Evolutionary conservation across 2,888 invertebrate species (phyloP), one percentile per base, ranked within the genome.

Genomic region (Apamea crenata): DNA sequence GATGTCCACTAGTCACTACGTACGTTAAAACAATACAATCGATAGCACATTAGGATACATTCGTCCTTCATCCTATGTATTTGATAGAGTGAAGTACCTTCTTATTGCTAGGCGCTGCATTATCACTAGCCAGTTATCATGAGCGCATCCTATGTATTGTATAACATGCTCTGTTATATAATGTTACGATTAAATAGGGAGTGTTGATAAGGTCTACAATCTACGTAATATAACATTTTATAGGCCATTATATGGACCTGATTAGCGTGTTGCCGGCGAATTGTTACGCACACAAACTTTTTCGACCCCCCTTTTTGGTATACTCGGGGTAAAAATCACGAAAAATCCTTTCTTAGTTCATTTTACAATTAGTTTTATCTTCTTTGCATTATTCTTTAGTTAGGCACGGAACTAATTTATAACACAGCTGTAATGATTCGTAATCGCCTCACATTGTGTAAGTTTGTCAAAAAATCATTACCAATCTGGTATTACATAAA

Each of bases 121-220:
- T 85, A 89, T 87, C 87, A 69, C 63, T 53, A 70, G 72, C 32
- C 53, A 47, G 78, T 87, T 84, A 87, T 87, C 77, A 63, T 66
- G 63, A 69, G 66, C 47, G 40, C 70, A 81, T 82, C 80, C 80
- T 74, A 68, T 61, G 63, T 83, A 79, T 83, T 53, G 66, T 69
- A 71, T 85, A 81, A 74, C 74, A 77, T 79, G 53, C 18, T 72
- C 70, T 80, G 71, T 83, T 78, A 71, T 75, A 50, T 85, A 85
- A 76, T 70, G n/a, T 74, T 44, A 50, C 50, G 32, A 67, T 44
- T 71, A 53, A 76, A 87, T 56, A 32, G 68, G 80, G 21, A 59
- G 76, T 84, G 66, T 79, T 87, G 86, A 77, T 85, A 85, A 61
- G 36, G 53, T 50, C 18, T 40, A 32, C 7, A 18, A 53, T 80